Conservation (phyloP, 2,888 invertebrate species). For the Euplexia lucipara region DNA sequence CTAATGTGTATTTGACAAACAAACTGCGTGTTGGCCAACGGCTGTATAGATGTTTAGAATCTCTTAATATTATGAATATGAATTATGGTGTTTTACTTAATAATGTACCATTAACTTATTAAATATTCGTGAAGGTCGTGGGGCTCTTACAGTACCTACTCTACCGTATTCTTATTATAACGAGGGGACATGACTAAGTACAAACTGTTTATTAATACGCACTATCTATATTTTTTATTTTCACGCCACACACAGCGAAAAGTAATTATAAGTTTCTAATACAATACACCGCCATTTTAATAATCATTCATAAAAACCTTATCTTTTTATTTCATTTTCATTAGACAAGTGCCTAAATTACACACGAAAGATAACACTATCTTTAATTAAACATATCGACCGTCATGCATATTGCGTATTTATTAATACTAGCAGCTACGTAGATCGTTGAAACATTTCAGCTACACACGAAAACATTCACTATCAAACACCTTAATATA, state of each 20-base stretch:
- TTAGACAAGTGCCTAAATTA: slow-evolving; percentile 37
- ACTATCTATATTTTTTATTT: slow-evolving; percentile 27
- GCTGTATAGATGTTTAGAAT: no score
- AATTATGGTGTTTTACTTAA: no score
- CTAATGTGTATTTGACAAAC: no score
- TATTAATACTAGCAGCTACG: slow-evolving; percentile 38
- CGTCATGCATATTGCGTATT: slow-evolving; percentile 35
- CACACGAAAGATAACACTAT: slow-evolving; percentile 37
- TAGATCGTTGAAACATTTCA: slow-evolving; percentile 20
- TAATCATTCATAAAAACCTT: slow-evolving; percentile 32
- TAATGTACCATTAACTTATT: no score
- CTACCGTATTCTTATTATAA: not conserved
- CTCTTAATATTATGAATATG: no score
- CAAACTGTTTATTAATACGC: slow-evolving; percentile 21
- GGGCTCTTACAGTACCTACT: not conserved
- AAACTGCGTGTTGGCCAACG: no score
- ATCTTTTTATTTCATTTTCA: slow-evolving; percentile 42
- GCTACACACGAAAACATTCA: slow-evolving; percentile 16
- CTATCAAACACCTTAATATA: not conserved
- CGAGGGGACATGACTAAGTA: not conserved
- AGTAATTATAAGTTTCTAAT: slow-evolving; percentile 45
- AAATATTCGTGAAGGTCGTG: no score
- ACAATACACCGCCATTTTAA: slow-evolving; percentile 23
- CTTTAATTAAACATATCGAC: slow-evolving; percentile 40
- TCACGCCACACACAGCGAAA: slow-evolving; percentile 35